phyloP scores from a whole-genome alignment of 2,113 vertebrate species.

The Zosterops japonicus region DNA sequence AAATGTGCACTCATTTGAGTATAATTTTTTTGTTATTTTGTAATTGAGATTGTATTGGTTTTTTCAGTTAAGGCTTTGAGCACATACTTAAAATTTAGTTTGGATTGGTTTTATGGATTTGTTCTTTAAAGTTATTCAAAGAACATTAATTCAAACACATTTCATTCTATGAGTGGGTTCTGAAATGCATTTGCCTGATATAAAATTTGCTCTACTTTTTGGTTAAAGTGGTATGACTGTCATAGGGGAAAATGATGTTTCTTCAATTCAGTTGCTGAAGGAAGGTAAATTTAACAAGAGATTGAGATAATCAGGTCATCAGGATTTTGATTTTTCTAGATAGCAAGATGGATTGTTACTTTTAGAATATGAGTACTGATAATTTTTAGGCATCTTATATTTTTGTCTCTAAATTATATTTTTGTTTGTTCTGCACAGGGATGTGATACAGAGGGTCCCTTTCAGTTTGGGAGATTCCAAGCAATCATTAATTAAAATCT shows the following conservation, averaged over 20 bases:
- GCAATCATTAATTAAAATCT: neutral
- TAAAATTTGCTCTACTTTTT: neutral
- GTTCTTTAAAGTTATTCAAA: neutral
- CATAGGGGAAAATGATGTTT: neutral
- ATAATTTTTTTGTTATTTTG: neutral
- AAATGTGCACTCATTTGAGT: neutral
- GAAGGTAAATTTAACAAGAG: neutral
- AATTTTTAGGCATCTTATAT: neutral
- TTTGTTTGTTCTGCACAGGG: neutral
- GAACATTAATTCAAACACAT: neutral
- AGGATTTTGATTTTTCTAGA: neutral
- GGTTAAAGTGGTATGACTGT: neutral
- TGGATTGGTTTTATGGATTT: neutral
- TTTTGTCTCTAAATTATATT: neutral
- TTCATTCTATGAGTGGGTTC: neutral
- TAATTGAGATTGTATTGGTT: neutral
- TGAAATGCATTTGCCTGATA: neutral
- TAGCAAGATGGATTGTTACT: neutral
- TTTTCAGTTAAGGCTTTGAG: neutral
- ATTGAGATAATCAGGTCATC: neutral
- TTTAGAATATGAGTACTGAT: neutral
- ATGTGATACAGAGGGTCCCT: rapidly evolving
- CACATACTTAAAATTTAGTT: neutral
- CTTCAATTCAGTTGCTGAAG: neutral
- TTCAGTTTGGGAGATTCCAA: neutral